Conservation (phyloP, 2,113 vertebrate genomes). For the Himantopus leucocephalus region DNA sequence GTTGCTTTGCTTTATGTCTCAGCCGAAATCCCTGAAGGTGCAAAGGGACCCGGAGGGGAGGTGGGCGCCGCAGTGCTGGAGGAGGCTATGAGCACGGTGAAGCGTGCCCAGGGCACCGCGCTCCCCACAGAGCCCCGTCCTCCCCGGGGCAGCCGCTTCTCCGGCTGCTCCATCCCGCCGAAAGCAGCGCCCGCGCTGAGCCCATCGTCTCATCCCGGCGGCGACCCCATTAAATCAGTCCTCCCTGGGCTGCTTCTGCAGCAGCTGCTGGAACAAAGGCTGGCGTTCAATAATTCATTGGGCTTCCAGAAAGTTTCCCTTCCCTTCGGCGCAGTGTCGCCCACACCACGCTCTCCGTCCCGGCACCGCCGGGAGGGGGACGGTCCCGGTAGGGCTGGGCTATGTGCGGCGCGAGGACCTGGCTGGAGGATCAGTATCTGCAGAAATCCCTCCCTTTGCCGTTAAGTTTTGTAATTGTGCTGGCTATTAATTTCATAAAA, state of each 20-base stretch:
- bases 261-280: constrained; percentile 19
- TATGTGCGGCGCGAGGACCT: background rate
- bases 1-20: background rate
- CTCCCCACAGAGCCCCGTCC: background rate
- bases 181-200: too few relatives aligned
- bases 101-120: background rate
- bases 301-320: background rate
- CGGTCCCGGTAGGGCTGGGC: background rate
- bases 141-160: background rate
- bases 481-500: constrained; percentile 49
- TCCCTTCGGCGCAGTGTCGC: background rate
- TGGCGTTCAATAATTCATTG: background rate
- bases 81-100: background rate
- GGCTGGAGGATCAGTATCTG: background rate
- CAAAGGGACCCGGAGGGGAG: background rate
- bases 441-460: constrained; percentile 4
- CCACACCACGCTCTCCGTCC: rapidly evolving
- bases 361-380: rapidly evolving
- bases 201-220: background rate
- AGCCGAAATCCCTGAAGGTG: background rate
- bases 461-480: constrained; percentile 38
- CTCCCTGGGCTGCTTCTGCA: background rate
- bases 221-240: background rate
- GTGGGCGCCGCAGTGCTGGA: background rate
- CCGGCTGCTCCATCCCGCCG: rapidly evolving